Conservation (phyloP, 1,140 invertebrate genomes). For the Euschistus heros region DNA sequence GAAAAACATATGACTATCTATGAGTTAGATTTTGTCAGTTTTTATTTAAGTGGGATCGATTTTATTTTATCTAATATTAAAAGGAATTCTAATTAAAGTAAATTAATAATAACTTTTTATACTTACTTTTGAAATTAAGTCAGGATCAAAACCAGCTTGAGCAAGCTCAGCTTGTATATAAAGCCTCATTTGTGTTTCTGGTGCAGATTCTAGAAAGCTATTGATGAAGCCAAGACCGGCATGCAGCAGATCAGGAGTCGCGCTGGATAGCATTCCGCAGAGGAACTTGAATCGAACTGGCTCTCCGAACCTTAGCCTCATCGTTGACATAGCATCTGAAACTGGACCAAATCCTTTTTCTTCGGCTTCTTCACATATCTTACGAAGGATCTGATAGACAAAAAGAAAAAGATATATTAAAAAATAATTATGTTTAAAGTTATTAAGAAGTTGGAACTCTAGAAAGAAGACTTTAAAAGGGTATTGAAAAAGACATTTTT, state of each 20-base stretch:
- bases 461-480: too few relatives aligned
- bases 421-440: too few relatives aligned
- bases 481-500: too few relatives aligned
- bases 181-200: constrained; percentile 59
- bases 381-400: constrained; percentile 53
- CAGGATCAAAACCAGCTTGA: constrained; percentile 67
- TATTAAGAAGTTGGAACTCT: too few relatives aligned
- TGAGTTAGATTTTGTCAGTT: too few relatives aligned
- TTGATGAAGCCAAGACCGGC: constrained; percentile 78
- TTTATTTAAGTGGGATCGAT: too few relatives aligned
- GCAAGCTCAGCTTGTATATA: constrained; percentile 83
- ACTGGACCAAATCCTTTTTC: constrained; percentile 63
- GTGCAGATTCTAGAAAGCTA: constrained; percentile 62
- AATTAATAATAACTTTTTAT: too few relatives aligned
- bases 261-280: constrained; percentile 71
- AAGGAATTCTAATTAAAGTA: too few relatives aligned
- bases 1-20: too few relatives aligned
- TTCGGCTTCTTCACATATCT: constrained; percentile 55
- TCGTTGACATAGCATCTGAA: constrained; percentile 78
- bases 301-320: constrained; percentile 79
- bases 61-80: too few relatives aligned
- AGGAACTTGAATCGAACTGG: constrained; percentile 83
- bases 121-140: constrained; percentile 54
- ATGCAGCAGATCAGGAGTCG: constrained; percentile 58
- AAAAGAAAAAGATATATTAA: constrained; percentile 1